phyloP scores from a whole-genome alignment of 53 echinoderm and acorn worm genomes.

The Apostichopus leukothele region DNA sequence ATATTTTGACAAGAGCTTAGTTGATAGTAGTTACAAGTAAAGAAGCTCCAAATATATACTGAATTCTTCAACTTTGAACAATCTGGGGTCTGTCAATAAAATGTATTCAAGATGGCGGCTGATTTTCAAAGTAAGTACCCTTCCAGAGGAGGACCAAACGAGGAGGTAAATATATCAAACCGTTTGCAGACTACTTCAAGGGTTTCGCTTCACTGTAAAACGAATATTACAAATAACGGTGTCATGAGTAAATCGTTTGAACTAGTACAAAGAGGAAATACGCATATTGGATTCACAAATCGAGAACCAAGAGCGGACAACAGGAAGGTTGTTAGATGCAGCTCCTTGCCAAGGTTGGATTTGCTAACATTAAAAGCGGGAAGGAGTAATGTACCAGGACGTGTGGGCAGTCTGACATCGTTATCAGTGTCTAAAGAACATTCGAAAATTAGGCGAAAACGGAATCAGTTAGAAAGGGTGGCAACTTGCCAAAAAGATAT shows the following conservation, averaged over 20 bases:
- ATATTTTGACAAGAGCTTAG: neutral
- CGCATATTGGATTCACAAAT: neutral
- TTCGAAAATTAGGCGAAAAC: neutral
- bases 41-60: neutral
- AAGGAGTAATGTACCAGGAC: neutral
- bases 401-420: slow-evolving; percentile 6
- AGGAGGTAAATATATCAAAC: neutral
- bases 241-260: neutral
- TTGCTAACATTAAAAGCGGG: neutral
- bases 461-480: neutral
- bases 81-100: neutral
- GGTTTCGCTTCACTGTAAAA: neutral
- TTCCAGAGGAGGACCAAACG: neutral
- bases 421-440: neutral
- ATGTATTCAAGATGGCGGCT: neutral
- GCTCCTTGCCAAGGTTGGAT: neutral
- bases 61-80: neutral
- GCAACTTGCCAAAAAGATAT: slow-evolving; percentile 10
- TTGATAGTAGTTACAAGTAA: neutral
- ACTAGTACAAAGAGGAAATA: neutral
- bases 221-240: neutral
- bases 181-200: neutral
- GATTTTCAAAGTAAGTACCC: neutral
- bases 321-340: neutral
- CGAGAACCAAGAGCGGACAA: neutral